phyloP scores from a whole-genome alignment of 2,888 invertebrate species.

The Adelognathus sp. region DNA sequence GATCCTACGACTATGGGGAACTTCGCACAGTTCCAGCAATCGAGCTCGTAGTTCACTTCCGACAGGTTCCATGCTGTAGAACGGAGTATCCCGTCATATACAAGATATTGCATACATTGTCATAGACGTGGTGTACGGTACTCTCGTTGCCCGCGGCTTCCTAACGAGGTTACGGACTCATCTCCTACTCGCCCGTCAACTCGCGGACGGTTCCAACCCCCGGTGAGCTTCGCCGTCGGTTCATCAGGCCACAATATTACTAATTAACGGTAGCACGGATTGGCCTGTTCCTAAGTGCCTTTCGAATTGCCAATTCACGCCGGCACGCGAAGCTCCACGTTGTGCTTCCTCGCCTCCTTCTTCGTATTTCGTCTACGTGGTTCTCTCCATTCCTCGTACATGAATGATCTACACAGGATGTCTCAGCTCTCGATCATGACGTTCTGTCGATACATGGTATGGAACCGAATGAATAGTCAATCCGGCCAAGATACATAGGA shows the following conservation, averaged over 20 bases:
- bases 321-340: constrained; percentile 61
- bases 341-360: neutral
- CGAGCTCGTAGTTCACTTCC: neutral
- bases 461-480: neutral
- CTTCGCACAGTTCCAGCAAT: neutral
- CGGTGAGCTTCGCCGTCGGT: constrained; percentile 76
- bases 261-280: constrained; percentile 76
- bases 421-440: neutral
- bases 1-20: neutral
- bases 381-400: neutral
- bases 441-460: neutral
- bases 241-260: constrained; percentile 80
- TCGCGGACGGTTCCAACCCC: constrained; percentile 55
- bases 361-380: neutral
- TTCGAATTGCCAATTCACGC: constrained; percentile 77
- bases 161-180: constrained; percentile 79
- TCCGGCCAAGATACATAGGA: neutral
- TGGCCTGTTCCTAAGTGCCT: constrained; percentile 75
- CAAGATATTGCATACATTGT: neutral
- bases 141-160: constrained; percentile 71
- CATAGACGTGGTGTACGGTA: constrained; percentile 22
- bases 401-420: neutral
- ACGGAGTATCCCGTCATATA: neutral
- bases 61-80: neutral
- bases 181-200: constrained; percentile 74